A percentile compares a stretch with the other conserved stretches of the same genome.
Conservation (phyloP, 2,888 invertebrate species). For the Abrostola triplasia region DNA sequence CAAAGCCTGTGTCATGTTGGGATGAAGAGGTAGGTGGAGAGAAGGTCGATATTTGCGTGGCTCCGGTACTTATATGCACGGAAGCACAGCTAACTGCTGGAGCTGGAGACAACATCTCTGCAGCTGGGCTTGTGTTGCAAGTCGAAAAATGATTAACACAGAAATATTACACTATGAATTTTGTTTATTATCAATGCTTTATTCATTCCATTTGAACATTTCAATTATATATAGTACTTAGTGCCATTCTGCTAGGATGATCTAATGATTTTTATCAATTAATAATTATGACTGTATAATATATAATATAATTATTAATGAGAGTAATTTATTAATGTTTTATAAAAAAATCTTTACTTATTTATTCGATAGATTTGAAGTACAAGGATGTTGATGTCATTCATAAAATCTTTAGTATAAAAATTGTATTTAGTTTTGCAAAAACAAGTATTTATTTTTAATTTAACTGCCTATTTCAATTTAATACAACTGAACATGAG, state of each 20-base stretch:
- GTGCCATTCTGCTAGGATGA: constrained; percentile 55
- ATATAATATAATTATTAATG: constrained; percentile 27
- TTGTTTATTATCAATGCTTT: constrained; percentile 38
- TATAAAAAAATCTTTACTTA: constrained; percentile 25
- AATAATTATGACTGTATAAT: constrained; percentile 39
- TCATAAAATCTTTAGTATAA: not conserved
- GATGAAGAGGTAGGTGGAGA: constrained; percentile 88
- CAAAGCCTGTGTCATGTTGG: constrained; percentile 95
- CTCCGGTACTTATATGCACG: constrained; percentile 95
- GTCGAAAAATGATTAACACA: constrained; percentile 79
- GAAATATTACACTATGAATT: constrained; percentile 38
- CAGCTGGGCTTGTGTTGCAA: constrained; percentile 94
- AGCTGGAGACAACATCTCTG: constrained; percentile 96
- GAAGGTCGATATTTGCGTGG: constrained; percentile 92
- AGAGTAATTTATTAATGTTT: constrained; percentile 42
- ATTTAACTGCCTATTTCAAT: not conserved
- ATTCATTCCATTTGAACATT: constrained; percentile 51
- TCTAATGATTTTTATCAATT: constrained; percentile 32
- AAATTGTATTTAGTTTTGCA: constrained; percentile 34
- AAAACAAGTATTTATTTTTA: constrained; percentile 6
- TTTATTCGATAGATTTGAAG: constrained; percentile 38
- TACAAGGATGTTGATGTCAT: constrained; percentile 41
- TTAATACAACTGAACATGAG: constrained; percentile 16
- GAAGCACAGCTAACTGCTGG: constrained; percentile 94
- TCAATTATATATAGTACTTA: constrained; percentile 19